Base-by-base conservation (phyloP, 2,797 vertebrate genomes). In the Falco cherrug region DNA sequence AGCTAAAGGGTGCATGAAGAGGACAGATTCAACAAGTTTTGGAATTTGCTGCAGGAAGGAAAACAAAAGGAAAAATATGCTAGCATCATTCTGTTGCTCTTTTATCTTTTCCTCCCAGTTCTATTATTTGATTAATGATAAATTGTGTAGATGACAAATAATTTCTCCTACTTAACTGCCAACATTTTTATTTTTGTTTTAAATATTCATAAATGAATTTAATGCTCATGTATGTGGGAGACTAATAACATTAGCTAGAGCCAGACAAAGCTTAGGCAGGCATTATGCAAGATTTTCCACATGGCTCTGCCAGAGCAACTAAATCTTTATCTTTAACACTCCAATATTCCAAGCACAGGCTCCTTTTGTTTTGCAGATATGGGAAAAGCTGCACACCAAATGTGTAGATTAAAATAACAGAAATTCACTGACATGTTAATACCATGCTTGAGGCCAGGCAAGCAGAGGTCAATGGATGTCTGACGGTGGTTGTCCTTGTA, bases 131-230 rank as follows among this genome's bases (percentile, higher is more conserved):
- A 91, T 94, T 94, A 88, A 70, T 63, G 56, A 80, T 25, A 93
- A 94, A 87, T 25, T 60, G 20, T 56, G 41, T 64, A 59, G 31
- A 74, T 93, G 75, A 79, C 48, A 79, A 94, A 90, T 82, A 84
- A 85, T 87, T 91, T 87, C 48, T 93, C 69, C 59, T 61, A 57
- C 53, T 91, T 81, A 87, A 73, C 69, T 77, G 69, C 60, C 78
- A 94, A 84, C 33, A 68, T 87, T 87, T 93, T 94, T 33, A 76
- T 84, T 89, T 89, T 95, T 86, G 65, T 90, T 93, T 95, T 75
- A 93, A 94, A 93, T 77, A 93, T 74, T 90, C 56, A 84, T 77
- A 83, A 91, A 70, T 89, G 14, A 77, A 80, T 94, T 60, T 90
- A 94, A 81, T 84, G n/a, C 20, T 81, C 6, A 37, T 28, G 10